These are phyloP conservation scores for Imbricaverruca yamaguchii DNA, from an alignment of 2,888 invertebrate species.

Conservation along the genomic window DNA sequence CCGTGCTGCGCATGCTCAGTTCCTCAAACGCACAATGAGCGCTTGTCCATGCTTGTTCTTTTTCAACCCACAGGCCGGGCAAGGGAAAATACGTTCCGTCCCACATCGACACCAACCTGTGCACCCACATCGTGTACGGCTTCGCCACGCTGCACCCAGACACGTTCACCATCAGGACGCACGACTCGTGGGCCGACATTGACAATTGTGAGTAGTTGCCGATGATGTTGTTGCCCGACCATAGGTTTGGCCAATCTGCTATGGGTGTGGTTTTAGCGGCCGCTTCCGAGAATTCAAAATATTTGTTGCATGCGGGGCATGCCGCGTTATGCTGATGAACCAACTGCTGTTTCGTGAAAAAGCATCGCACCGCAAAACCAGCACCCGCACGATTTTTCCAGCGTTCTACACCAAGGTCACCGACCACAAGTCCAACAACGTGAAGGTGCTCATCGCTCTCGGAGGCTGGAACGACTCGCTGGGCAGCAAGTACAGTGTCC, in stretches of 20 bases:
- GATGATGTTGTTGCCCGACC: no score
- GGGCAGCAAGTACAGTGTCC: slow-evolving; percentile 62
- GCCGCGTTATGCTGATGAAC: no score
- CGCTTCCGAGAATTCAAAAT: no score
- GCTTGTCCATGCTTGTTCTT: background rate
- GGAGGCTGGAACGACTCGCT: slow-evolving; percentile 80
- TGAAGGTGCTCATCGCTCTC: slow-evolving; percentile 70
- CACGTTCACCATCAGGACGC: slow-evolving; percentile 66
- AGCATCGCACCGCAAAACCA: background rate
- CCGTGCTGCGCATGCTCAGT: no score
- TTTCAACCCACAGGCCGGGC: slow-evolving; percentile 48
- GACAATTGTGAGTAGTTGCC: slow-evolving; percentile 35
- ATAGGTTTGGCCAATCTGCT: no score
- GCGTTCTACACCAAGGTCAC: slow-evolving; percentile 77
- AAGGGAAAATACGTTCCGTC: slow-evolving; percentile 69
- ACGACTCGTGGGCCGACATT: slow-evolving; percentile 53
- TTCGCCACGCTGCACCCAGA: slow-evolving; percentile 77
- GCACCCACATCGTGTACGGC: slow-evolving; percentile 86
- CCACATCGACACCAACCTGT: slow-evolving; percentile 73
- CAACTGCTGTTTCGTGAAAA: no score
- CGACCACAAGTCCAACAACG: slow-evolving; percentile 47
- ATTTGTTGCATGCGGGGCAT: no score
- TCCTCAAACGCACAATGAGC: no score
- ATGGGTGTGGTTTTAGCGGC: no score
- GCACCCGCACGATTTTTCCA: slow-evolving; percentile 14